These are phyloP conservation scores for Drosophila ficusphila DNA, from an alignment of 1,140 invertebrate species.

Conservation along the genomic window DNA sequence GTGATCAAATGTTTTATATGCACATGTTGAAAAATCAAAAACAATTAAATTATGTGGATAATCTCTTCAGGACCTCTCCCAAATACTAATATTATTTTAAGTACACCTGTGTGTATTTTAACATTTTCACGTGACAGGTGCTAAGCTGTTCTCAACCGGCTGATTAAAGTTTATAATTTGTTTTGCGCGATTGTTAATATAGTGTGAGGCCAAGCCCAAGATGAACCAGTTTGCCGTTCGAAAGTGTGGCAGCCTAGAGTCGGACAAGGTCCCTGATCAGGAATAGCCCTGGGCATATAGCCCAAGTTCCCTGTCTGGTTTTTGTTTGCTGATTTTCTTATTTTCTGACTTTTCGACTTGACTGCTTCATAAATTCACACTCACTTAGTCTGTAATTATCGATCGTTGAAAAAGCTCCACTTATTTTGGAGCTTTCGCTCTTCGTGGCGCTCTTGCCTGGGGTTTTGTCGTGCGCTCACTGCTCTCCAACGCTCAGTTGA, in stretches of 20 bases:
- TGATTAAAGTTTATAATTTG: slow-evolving; percentile 36
- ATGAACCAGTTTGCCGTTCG: slow-evolving; percentile 58
- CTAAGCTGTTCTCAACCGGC: slow-evolving; percentile 14
- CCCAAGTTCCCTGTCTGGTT: slow-evolving; percentile 34
- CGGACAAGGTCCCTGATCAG: slow-evolving; percentile 60
- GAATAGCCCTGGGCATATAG: slow-evolving; percentile 43
- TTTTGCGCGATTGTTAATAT: slow-evolving; percentile 33
- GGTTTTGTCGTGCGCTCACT: slow-evolving; percentile 48
- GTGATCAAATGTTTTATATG: too few species aligned
- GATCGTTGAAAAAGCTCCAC: slow-evolving; percentile 38
- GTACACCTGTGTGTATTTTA: not conserved
- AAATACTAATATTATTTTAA: not conserved
- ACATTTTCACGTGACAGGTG: slow-evolving; percentile 5
- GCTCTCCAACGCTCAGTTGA: slow-evolving; percentile 47
- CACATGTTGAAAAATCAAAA: too few species aligned
- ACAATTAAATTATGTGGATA: too few species aligned
- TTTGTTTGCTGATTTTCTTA: slow-evolving; percentile 46
- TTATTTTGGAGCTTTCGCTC: slow-evolving; percentile 10
- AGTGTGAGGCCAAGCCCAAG: slow-evolving; percentile 63
- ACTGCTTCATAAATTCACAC: slow-evolving; percentile 65
- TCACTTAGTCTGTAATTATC: slow-evolving; percentile 57
- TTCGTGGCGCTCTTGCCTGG: slow-evolving; percentile 15
- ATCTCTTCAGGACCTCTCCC: too few species aligned
- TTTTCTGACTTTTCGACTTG: slow-evolving; percentile 3
- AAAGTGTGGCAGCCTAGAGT: slow-evolving; percentile 35